Evolutionary conservation across 2,888 invertebrate genomes (phyloP), one percentile per base, ranked within the genome.

Genomic region (Euzophera pinguis): DNA sequence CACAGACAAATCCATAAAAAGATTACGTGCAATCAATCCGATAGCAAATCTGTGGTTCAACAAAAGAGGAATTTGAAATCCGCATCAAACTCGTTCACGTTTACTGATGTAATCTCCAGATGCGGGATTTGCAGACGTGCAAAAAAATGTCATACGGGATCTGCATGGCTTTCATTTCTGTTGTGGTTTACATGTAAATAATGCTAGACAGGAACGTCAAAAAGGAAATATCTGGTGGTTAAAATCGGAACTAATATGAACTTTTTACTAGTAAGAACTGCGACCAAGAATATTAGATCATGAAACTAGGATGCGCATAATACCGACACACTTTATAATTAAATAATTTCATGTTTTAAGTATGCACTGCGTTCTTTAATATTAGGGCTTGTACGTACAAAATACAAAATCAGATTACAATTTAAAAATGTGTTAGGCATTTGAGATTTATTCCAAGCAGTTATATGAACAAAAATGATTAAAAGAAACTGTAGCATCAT

Each of bases 41-140:
- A 10, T 16, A 38, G 37, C 13, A 10, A 38, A 13, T 39, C 39
- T 39, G 39, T 39, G 39, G 39, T 39, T 16, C 16, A 39, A 39
- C 39, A 39, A 16, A 39, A 16, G 39, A 16, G 39, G 39, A 39
- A 39, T 39, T 16, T 39, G 39, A 39, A 38, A 29, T 13, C 29
- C n/a, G 29, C 43, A 43, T 29, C 41, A 41, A 27, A 43, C 7
- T 2, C 43, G 43, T 13, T 41, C 22, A 22, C 17, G 41, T 41
- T 41, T 22, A 14, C 39, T 16, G 42, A 12, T 17, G 43, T 43
- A 43, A 43, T 43, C 43, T 27, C 43, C 29, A 1, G 43, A 16
- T 29, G 43, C 27, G 43, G 22, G 43, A 43, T 43, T 43, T 13
- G 29, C 43, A 43, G 43, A 43, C 43, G 43, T 27, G 29, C 12